Evolutionary conservation across 2,888 invertebrate genomes (phyloP).

Genomic region (Pardosa pseudoannulata): DNA sequence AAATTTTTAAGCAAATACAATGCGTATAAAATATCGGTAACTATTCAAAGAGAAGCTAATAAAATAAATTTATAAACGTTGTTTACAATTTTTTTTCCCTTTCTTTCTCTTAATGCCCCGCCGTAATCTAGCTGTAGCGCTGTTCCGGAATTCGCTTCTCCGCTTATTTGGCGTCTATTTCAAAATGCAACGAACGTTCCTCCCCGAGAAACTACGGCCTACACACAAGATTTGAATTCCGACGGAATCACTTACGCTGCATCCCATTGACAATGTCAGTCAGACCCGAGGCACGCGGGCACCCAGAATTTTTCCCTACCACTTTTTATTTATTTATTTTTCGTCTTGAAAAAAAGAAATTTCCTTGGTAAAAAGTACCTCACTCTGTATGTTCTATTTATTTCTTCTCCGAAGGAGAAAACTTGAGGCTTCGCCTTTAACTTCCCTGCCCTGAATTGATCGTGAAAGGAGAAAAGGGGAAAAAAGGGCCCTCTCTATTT

Average conservation of each 20-base stretch:
- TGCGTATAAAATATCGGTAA: too few species aligned
- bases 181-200: too few species aligned
- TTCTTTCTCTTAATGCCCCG: too few species aligned
- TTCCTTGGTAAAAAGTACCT: neutral
- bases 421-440: conserved; percentile 54
- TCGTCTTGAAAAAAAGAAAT: neutral
- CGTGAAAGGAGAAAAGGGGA: conserved; percentile 39
- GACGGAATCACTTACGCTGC: neutral
- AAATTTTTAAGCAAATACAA: too few species aligned
- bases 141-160: too few species aligned
- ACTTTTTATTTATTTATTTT: neutral
- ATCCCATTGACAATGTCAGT: neutral
- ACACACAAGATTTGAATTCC: too few species aligned
- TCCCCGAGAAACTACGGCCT: too few species aligned
- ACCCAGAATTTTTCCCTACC: neutral
- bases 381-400: neutral
- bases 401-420: neutral
- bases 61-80: too few species aligned
- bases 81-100: too few species aligned
- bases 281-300: neutral
- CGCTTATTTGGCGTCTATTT: too few species aligned
- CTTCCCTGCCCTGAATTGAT: conserved; percentile 60
- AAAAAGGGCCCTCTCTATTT: neutral
- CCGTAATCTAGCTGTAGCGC: too few species aligned
- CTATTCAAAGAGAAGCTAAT: too few species aligned